These are phyloP conservation scores for Amphipoea oculea DNA, from an alignment of 2,888 invertebrate species.

Conservation along the genomic window DNA sequence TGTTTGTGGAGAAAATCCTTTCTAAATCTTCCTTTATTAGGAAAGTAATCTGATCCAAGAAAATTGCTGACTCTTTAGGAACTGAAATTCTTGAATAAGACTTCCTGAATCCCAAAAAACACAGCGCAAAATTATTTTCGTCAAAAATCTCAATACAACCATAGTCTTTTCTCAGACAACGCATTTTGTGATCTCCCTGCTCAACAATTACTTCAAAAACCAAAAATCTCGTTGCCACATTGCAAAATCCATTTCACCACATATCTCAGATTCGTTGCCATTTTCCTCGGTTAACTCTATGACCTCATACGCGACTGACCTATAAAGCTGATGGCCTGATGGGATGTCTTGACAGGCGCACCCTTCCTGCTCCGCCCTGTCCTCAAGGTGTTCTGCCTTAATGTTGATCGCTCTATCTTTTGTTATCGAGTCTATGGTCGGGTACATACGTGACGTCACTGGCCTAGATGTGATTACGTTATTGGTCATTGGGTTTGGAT, in stretches of 20 bases:
- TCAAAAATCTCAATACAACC: not conserved
- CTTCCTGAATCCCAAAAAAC: not conserved
- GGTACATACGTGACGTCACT: constrained; percentile 48
- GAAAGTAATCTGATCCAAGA: not conserved
- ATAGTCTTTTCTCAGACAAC: no score
- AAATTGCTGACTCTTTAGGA: not conserved
- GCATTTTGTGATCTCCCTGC: not conserved
- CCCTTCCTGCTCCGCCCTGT: constrained; percentile 85
- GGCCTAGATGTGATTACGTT: constrained; percentile 42
- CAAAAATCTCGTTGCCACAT: not conserved
- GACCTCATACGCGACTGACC: constrained; percentile 81
- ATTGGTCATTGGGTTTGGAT: constrained; percentile 37
- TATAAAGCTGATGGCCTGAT: constrained; percentile 83
- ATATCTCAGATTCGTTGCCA: not conserved
- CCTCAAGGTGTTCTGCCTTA: constrained; percentile 68
- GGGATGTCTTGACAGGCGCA: constrained; percentile 78
- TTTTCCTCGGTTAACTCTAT: constrained; percentile 40
- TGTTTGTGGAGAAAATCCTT: not conserved
- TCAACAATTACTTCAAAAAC: not conserved
- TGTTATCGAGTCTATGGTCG: constrained; percentile 50
- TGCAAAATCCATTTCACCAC: constrained; percentile 28
- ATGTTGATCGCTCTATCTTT: constrained; percentile 61
- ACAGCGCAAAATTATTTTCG: not conserved
- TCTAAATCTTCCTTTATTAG: not conserved
- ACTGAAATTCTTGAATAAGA: not conserved